These are phyloP conservation scores for Zhuqinia jingwanae DNA, from an alignment of 2,888 invertebrate species.

Conservation along the genomic window DNA sequence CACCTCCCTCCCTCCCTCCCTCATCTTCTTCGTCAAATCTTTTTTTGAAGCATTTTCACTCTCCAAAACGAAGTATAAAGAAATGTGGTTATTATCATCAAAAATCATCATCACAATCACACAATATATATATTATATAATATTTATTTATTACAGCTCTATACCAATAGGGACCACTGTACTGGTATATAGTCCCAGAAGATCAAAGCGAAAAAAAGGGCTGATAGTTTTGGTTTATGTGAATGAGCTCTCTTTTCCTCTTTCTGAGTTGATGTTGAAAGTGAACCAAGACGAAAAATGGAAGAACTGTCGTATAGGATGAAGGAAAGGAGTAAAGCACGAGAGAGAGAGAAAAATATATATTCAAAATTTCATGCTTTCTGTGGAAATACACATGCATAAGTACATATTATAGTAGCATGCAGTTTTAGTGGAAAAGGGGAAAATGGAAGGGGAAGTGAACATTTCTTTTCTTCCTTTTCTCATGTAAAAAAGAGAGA, in stretches of 20 bases:
- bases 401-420: background rate
- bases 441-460: slow-evolving; percentile 32
- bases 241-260: too few species aligned
- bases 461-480: background rate
- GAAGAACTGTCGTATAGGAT: too few species aligned
- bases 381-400: background rate
- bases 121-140: slow-evolving; percentile 2
- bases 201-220: slow-evolving; percentile 59
- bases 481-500: background rate
- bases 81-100: slow-evolving; percentile 23
- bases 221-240: background rate
- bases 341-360: slow-evolving; percentile 40
- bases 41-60: background rate
- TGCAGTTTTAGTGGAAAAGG: slow-evolving; percentile 9
- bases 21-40: background rate
- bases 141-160: background rate
- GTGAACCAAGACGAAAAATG: slow-evolving; percentile 37
- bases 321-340: too few species aligned
- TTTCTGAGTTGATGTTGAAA: slow-evolving; percentile 11
- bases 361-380: slow-evolving; percentile 47
- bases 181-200: slow-evolving; percentile 43
- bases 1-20: background rate
- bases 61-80: background rate
- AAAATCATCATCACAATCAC: slow-evolving; percentile 7
- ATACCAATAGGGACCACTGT: slow-evolving; percentile 14